These are phyloP conservation scores for Catharus bicknelli DNA, from an alignment of 2,113 vertebrate genomes.

Conservation along the genomic window DNA sequence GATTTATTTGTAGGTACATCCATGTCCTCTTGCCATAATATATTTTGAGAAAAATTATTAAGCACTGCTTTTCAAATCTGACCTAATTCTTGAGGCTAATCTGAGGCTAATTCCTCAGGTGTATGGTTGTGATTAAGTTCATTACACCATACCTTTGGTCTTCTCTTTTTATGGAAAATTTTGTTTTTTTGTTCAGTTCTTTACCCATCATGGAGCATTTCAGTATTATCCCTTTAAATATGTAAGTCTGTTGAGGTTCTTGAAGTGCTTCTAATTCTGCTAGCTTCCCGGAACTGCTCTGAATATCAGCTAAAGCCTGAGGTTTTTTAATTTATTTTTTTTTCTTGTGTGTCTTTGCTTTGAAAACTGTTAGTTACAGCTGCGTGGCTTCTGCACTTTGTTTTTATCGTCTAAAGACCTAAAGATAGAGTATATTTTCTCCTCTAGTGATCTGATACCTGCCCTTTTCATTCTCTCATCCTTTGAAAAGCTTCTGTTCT, in stretches of 20 bases:
- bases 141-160: neutral
- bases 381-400: neutral
- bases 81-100: neutral
- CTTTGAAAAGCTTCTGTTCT: neutral
- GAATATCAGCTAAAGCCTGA: neutral
- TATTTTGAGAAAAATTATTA: neutral
- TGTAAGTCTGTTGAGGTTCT: neutral
- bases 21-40: neutral
- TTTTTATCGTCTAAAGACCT: slow-evolving; percentile 2
- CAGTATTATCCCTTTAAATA: neutral
- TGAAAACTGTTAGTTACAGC: slow-evolving; percentile 2
- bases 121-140: neutral
- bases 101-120: neutral
- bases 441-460: slow-evolving; percentile 24
- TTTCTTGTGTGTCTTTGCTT: neutral
- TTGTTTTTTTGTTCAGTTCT: neutral
- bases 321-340: neutral
- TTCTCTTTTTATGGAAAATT: neutral
- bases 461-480: neutral
- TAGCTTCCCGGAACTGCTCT: neutral
- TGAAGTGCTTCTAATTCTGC: neutral
- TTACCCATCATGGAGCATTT: neutral
- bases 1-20: neutral
- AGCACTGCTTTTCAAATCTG: neutral
- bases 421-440: slow-evolving; percentile 3